phyloP scores from a whole-genome alignment of 2,888 invertebrate genomes.

The Ornithoptera alexandrae region DNA sequence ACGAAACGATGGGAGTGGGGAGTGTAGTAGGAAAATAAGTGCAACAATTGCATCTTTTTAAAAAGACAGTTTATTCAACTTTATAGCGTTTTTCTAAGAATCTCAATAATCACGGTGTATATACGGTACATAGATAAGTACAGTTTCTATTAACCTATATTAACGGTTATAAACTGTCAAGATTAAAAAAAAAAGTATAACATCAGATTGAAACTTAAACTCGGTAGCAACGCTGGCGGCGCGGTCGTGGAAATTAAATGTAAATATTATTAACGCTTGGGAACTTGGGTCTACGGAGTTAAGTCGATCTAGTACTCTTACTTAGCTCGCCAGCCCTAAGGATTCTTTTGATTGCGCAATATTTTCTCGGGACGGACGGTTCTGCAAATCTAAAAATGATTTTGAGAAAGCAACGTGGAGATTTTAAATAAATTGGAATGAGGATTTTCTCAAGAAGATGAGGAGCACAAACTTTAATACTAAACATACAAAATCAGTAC shows the following conservation, averaged over 20 bases:
- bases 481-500: too few species aligned
- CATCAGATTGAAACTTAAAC: neutral
- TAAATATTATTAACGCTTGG: conserved; percentile 9
- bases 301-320: neutral
- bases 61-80: too few species aligned
- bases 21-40: too few species aligned
- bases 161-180: neutral
- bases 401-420: neutral
- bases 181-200: neutral
- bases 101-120: neutral
- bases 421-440: neutral
- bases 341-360: neutral
- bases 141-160: neutral
- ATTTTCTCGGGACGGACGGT: neutral
- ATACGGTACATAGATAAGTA: neutral
- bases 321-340: neutral
- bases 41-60: too few species aligned
- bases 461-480: neutral
- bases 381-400: neutral
- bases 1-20: too few species aligned
- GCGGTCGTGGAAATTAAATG: neutral
- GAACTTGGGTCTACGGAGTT: neutral
- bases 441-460: neutral
- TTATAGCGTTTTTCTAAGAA: neutral
- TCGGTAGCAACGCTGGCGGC: neutral